Evolutionary conservation across 2,113 vertebrate species (phyloP), one percentile per base, ranked within the genome.

Genomic region (Pelecanus crispus): DNA sequence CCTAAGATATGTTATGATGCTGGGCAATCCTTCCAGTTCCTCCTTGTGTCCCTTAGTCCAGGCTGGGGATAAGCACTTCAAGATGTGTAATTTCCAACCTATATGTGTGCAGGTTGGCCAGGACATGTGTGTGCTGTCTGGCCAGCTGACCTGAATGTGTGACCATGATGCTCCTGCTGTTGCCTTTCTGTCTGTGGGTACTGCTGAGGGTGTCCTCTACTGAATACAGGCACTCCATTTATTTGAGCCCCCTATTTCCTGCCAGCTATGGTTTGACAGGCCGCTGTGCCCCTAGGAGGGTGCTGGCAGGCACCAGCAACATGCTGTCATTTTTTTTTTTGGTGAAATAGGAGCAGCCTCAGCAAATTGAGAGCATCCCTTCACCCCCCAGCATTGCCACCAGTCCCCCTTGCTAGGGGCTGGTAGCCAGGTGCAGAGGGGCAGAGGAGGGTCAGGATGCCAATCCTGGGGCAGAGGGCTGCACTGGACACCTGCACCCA

Each of bases 41-140:
- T 75, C 24, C 24, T 9, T 3, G 1, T 15, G 32, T 31, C 1
- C 0, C 1, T 34, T 10, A 42, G n/a, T 29, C 45, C 52, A 66
- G 58, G 71, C 36, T 62, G 56, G 61, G 45, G 17, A 38, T 19
- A 11, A 62, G 11, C 28, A 19, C 28, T 24, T 45, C n/a, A 44
- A 8, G 68, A 9, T 17, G 49, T 29, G 19, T 36, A 9, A 4
- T 19, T 9, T 17, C 53, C 53, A 52, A 34, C 18, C 9, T 4
- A 0, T 3, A 5, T 0, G 3, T 17, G 13, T 18, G 58, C 34
- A 56, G 44, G 19, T 14, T 53, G 42, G 26, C 28, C 66, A 29
- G 44, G 34, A 29, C 1, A 2, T 2, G 7, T 7, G 13, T 34
- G 85, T 38, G 49, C 67, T 62, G 31, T 24, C 56, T 67, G 62